Base-by-base conservation (phyloP, 1,140 invertebrate species). In the Drosophila paulistorum region DNA sequence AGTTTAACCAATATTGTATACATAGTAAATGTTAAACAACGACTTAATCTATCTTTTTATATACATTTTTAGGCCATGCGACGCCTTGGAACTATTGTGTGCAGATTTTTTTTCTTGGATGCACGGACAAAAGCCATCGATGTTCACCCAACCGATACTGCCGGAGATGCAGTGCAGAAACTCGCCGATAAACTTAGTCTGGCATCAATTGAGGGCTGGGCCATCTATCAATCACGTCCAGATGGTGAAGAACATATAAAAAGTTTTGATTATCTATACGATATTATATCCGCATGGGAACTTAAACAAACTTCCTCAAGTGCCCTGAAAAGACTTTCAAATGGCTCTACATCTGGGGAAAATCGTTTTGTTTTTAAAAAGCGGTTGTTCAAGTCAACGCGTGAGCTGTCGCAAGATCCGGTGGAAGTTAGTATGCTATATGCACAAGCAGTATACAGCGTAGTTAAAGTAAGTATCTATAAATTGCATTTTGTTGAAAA, bases 391-490 rank as follows among this genome's bases (percentile, higher is more conserved):
- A 95, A 96, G 68, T 96, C 96, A 74, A 96, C 96, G 2, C 94
- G 96, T 35, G 97, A 98, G 93, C 94, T 99, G 65, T 98, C 97
- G n/a, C 97, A 98, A 92, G 98, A 99, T 93, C 97, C 97, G 0
- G 96, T 99, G 0, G 98, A 99, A 94, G 97, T 99, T 5, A 97
- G 97, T 84, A 94, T 99, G 81, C 93, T 99, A 1, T 99, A 98
- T 93, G 97, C 98, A 42, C 98, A 99, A 93, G 98, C 98, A 77
- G 98, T 99, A 1, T 96, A 98, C 87, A 96, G 96, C 90, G 97
- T 99, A 51, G 98, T 99, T 6, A 98, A 98, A 94, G 97, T 98
- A 94, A 64, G 68, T n/a, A 11, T 9, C 7, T 20, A 4, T 20
- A 41, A 60, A 11, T 11, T 0, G 10, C 35, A 37, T 0, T 2